A percentile compares a stretch with the other conserved stretches of the same genome.
Evolutionary conservation across 2,888 invertebrate genomes (phyloP).

Genomic region (Junonia oenone): DNA sequence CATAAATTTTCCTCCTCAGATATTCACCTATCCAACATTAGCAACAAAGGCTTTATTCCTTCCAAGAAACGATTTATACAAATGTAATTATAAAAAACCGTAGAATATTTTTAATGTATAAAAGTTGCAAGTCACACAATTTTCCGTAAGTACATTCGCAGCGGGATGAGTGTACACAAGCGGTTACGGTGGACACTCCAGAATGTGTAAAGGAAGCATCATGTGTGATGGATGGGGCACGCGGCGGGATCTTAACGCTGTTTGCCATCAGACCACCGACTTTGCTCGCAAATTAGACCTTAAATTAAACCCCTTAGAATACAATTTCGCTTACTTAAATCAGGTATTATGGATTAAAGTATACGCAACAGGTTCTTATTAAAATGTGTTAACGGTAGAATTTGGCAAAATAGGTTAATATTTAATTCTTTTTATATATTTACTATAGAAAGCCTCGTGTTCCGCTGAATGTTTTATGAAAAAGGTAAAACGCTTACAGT

Average conservation of each 20-base stretch:
- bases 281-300: background rate
- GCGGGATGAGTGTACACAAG: slow-evolving; percentile 11
- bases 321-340: background rate
- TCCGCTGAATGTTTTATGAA: too few relatives aligned
- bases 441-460: too few relatives aligned
- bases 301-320: background rate
- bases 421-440: background rate
- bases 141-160: background rate
- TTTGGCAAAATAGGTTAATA: background rate
- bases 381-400: background rate
- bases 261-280: background rate
- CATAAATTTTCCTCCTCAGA: background rate
- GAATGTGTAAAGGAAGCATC: slow-evolving; percentile 26
- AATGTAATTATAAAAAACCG: slow-evolving; percentile 5
- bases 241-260: slow-evolving; percentile 2
- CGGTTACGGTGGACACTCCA: slow-evolving; percentile 21
- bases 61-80: slow-evolving; percentile 4
- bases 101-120: background rate
- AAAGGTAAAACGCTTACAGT: slow-evolving; percentile 42
- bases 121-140: slow-evolving; percentile 13
- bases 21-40: background rate
- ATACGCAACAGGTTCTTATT: slow-evolving; percentile 8
- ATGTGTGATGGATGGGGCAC: slow-evolving; percentile 27
- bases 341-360: background rate
- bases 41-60: background rate